Evolutionary conservation across 2,113 vertebrate genomes (phyloP), one percentile per base, ranked within the genome.

Genomic region (Cygnus atratus): DNA sequence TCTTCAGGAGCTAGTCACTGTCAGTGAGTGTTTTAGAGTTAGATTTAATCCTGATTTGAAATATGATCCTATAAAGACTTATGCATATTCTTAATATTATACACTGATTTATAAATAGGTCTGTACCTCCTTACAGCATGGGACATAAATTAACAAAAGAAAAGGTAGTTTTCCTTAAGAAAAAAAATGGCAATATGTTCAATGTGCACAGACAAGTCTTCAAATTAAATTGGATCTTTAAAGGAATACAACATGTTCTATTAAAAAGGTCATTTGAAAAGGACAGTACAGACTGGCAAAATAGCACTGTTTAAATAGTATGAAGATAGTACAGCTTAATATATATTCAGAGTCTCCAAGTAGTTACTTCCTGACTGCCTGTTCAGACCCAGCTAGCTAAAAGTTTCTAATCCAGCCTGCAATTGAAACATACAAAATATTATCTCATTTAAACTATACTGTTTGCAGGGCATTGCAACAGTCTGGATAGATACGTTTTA

Each of bases 261-360:
- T 61, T 91, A 66, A 73, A 95, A 96, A 94, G 71, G 28, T 85
- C 44, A 66, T 84, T 87, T 5, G 11, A 70, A 95, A 92, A 94
- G 41, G 67, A 66, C 84, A 77, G n/a, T 83, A 54, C n/a, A 70
- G 16, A 20, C 44, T 73, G 26, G 62, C 58, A 76, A 92, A 95
- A 72, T n/a, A 84, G 61, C 35, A 46, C 39, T 48, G 18, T 37
- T 84, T 46, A 87, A 91, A 82, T 10, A 58, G 15, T 19, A 66
- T 29, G 33, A 92, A 92, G 52, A 35, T 26, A 87, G 15, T 7
- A 70, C 16, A 54, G 14, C 29, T 79, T 85, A 79, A 61, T 63
- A 58, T 50, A 50, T 59, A 37, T 76, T 73, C 29, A 61, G 92
- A 85, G 18, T 46, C 74, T 46, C 44, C 12, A 73, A 66, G 58